A percentile compares a stretch with the other conserved stretches of the same genome.
phyloP scores from a whole-genome alignment of 2,113 vertebrate species.

The Sinosuthora webbiana region DNA sequence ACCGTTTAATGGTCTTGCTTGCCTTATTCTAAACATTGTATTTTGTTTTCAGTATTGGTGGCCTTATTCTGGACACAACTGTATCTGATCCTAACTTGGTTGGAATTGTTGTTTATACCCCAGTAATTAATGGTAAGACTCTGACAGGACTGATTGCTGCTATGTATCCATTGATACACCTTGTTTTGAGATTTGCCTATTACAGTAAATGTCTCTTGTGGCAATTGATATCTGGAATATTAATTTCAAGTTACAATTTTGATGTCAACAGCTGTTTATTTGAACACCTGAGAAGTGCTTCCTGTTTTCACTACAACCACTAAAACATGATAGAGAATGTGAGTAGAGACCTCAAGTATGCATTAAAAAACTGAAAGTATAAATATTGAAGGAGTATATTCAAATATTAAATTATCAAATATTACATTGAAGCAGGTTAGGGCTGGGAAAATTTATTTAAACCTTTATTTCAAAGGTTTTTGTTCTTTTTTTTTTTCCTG shows the following conservation, averaged over 20 bases:
- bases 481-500: background rate
- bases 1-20: background rate
- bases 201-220: background rate
- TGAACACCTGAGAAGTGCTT: background rate
- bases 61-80: slow-evolving; percentile 97
- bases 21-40: background rate
- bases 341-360: background rate
- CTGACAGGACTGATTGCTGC: background rate
- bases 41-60: slow-evolving; percentile 87
- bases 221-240: background rate
- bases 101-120: slow-evolving; percentile 96
- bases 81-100: slow-evolving; percentile 94
- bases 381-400: background rate
- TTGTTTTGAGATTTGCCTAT: background rate
- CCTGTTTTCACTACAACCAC: background rate
- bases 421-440: background rate
- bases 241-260: slow-evolving; percentile 14
- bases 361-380: background rate
- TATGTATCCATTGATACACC: background rate
- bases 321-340: background rate
- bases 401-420: background rate
- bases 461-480: background rate
- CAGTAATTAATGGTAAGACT: slow-evolving; percentile 94
- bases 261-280: background rate
- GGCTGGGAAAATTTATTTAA: background rate